Evolutionary conservation across 2,888 invertebrate species (phyloP), one percentile per base, ranked within the genome.

Genomic region (Brachylomia viminalis): DNA sequence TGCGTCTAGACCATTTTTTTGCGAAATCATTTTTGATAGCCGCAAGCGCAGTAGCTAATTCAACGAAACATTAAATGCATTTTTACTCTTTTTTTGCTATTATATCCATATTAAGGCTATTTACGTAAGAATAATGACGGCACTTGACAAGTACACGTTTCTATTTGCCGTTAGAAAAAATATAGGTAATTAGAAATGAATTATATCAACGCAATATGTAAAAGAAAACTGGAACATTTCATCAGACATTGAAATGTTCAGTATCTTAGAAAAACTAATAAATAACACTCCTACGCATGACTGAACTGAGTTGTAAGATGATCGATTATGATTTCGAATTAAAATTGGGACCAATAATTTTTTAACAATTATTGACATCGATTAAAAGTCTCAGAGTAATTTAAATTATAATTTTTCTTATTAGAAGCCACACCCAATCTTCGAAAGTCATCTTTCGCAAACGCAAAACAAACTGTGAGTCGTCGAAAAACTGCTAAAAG

Each of bases 401-500:
- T n/a, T n/a, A 77, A 80, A 71, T 79, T 69, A 85, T 61, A 0
- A 2, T 70, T 70, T 73, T 77, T 83, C 62, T 59, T 23, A 77
- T 84, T 62, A 75, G 27, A 64, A 71, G n/a, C 80, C 80, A 75
- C 87, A 73, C 86, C 85, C 75, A 56, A 71, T 71, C 66, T 56
- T 78, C 54, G 80, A 89, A 88, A 86, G 79, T 80, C 67, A 75
- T 82, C 77, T 93, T 91, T 91, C 87, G 92, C 85, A 93, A 93
- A 86, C 72, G 47, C 80, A 88, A 88, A 85, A 79, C 88, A 87
- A 89, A 90, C 85, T 86, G 80, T 72, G 81, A 87, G 80, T 89
- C 87, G 75, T 85, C 82, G 75, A 82, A 77, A 80, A 89, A 87
- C 85, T 85, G 90, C 92, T 92, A 92, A 92, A 92, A 94, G 92